A percentile compares a stretch with the other conserved stretches of the same genome.
Evolutionary conservation across 2,888 invertebrate species (phyloP).

Genomic region (Caenorhabditis zanzibari): DNA sequence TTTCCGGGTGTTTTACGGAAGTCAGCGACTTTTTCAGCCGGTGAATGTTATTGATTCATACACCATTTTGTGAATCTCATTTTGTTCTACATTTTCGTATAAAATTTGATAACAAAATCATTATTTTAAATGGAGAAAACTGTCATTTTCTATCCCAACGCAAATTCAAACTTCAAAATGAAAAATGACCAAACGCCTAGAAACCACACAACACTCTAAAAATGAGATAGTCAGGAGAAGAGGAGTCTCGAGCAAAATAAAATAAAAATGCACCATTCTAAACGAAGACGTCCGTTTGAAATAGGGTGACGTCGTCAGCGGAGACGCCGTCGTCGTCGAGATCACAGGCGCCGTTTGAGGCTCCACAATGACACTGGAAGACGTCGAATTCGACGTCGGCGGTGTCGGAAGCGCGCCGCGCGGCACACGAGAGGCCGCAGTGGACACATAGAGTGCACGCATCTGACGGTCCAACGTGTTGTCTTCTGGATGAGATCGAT

Average conservation of each 20-base stretch:
- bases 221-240: conserved; percentile 25
- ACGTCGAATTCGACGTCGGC: conserved; percentile 51
- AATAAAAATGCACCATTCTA: conserved; percentile 71
- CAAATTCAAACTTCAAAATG: neutral
- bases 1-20: too few species aligned
- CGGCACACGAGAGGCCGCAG: conserved; percentile 4
- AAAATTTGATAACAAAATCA: too few species aligned
- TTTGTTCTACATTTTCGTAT: too few species aligned
- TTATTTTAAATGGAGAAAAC: too few species aligned
- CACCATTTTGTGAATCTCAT: too few species aligned
- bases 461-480: conserved; percentile 50
- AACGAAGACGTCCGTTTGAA: conserved; percentile 72
- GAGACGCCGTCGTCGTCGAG: conserved; percentile 2
- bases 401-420: conserved; percentile 37
- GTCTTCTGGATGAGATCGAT: conserved; percentile 43
- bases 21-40: too few species aligned
- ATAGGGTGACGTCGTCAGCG: conserved; percentile 61
- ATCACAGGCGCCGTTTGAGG: conserved; percentile 16
- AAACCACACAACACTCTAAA: conserved; percentile 10
- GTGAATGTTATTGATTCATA: too few species aligned
- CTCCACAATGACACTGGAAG: conserved; percentile 43
- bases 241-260: conserved; percentile 15
- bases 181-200: conserved; percentile 31
- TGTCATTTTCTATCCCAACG: too few species aligned
- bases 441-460: conserved; percentile 58